Base-by-base conservation (phyloP, 2,888 invertebrate species). In the Teinopalpus imperialis region DNA sequence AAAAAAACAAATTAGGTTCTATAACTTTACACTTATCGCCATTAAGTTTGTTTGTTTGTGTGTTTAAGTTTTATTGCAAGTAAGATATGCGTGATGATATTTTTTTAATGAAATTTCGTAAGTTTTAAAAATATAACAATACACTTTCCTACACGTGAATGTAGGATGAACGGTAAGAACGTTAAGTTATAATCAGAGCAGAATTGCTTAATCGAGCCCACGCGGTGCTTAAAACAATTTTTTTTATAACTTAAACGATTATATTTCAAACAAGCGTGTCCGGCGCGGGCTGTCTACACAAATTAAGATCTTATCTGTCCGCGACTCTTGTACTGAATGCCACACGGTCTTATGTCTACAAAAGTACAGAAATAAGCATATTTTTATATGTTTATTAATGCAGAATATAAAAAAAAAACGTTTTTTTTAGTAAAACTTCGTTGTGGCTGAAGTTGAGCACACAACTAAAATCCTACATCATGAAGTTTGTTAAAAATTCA, bases 271-370 rank as follows among this genome's bases (percentile, higher is more conserved):
- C 51, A 63, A 59, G 56, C 69, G 67, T 58, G 62, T 63, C 59
- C 68, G 62, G 61, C 63, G 58, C 71, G 58, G 63, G 66, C 70
- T 68, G 58, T 54, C 61, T 59, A 59, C 58, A 66, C 70, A 76
- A 77, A 83, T 81, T 80, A 81, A 83, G 85, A 86, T 86, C 43
- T 57, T 70, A 67, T 67, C 66, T 35, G 30, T 34, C 45, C 53
- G 49, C 52, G 56, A 55, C 52, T 56, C 49, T 50, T 51, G 53
- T 50, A 54, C 56, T 43, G 39, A 42, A 56, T 49, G 43, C 40
- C 49, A 36, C 42, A 48, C 43, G 12, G 30, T 39, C 39, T 49
- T 41, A 12, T 12, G 34, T 34, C 32, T 34, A 40, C 35, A 10
- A 27, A 40, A 20, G 7, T 34, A 23, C 12, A 42, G 31, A 37